A percentile compares a stretch with the other conserved stretches of the same genome.
Conservation (phyloP, 2,113 vertebrate species). For the Azemiops feae region DNA sequence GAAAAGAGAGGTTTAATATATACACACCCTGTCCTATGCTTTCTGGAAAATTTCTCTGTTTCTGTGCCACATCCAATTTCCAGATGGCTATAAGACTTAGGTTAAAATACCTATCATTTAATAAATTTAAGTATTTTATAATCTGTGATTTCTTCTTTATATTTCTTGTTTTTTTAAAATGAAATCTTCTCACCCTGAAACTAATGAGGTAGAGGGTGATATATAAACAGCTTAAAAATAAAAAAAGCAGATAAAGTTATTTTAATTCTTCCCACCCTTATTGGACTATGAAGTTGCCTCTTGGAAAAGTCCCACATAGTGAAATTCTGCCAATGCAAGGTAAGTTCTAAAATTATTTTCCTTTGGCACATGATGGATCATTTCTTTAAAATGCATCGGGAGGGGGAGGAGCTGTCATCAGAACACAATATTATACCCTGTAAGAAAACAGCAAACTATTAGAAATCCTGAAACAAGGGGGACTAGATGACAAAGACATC, state of each 20-base stretch:
- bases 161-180: neutral
- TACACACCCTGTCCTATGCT: neutral
- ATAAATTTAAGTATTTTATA: neutral
- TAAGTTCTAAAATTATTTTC: slow-evolving; percentile 3
- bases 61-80: neutral
- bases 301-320: neutral
- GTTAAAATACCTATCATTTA: no score
- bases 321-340: neutral
- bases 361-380: neutral
- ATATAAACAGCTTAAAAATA: neutral
- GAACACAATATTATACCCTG: neutral
- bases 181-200: neutral
- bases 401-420: neutral
- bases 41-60: neutral
- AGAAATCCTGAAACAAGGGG: no score
- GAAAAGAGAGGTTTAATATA: neutral
- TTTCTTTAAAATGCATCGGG: neutral
- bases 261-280: neutral
- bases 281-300: neutral
- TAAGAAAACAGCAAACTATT: neutral
- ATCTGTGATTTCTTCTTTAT: neutral
- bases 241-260: neutral
- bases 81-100: neutral
- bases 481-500: no score
- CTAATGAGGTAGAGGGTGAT: no score